Percentiles rank a stretch among this genome's conserved stretches.
These are phyloP conservation scores for Dipodomys spectabilis DNA, from an alignment of 2,113 vertebrate species.

Conservation along the genomic window DNA sequence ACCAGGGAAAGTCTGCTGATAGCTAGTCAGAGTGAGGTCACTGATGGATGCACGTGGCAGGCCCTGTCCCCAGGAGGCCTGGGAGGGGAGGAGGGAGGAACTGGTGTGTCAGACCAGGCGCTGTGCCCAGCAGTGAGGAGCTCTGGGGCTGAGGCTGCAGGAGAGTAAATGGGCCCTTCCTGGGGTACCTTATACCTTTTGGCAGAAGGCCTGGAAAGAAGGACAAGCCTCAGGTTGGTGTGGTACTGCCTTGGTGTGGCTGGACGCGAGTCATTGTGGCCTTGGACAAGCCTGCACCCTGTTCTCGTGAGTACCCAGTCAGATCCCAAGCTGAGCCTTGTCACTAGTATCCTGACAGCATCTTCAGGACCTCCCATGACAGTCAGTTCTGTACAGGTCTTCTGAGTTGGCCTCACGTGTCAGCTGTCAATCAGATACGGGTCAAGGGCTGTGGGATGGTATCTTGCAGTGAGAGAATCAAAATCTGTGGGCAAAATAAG, in stretches of 20 bases:
- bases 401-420: not conserved
- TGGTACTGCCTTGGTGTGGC: not conserved
- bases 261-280: no score
- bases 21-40: constrained; percentile 56
- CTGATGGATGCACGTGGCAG: constrained; percentile 6
- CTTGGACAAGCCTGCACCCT: no score
- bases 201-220: not conserved
- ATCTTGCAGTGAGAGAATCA: not conserved
- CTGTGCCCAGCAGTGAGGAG: not conserved
- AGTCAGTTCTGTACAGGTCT: not conserved
- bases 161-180: not conserved
- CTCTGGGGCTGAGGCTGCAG: not conserved
- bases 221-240: not conserved
- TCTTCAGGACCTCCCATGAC: not conserved
- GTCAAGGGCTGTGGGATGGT: not conserved
- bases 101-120: not conserved
- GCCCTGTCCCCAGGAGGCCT: not conserved
- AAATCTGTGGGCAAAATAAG: not conserved
- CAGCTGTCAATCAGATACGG: not conserved
- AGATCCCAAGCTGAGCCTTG: not conserved
- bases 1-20: not conserved
- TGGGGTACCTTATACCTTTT: not conserved
- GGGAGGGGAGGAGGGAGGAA: not conserved
- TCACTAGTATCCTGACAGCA: not conserved
- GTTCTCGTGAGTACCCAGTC: not conserved